phyloP scores from a whole-genome alignment of 2,113 vertebrate genomes.

The Callocephalon fimbriatum region DNA sequence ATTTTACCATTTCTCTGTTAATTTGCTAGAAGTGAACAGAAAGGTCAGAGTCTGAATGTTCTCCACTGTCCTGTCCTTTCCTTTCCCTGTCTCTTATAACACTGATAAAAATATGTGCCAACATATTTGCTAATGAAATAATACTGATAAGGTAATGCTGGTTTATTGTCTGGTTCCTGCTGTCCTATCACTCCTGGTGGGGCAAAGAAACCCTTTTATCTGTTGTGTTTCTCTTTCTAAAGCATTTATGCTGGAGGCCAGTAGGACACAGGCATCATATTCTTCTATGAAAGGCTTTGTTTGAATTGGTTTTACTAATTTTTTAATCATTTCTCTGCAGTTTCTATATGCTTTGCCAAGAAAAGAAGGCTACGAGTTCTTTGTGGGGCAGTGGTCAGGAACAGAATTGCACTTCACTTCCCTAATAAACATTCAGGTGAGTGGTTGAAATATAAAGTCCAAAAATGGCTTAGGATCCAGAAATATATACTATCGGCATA shows the following conservation, averaged over 20 bases:
- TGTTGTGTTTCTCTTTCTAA: background rate
- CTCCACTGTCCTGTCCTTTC: background rate
- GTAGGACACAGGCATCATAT: background rate
- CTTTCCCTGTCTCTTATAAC: background rate
- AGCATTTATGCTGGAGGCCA: background rate
- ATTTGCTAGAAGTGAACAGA: background rate
- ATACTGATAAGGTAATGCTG: background rate
- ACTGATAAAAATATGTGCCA: background rate
- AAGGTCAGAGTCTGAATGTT: background rate
- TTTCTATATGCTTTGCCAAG: slow-evolving; percentile 93
- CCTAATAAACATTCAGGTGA: slow-evolving; percentile 94
- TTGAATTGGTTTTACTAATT: background rate
- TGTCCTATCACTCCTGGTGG: background rate
- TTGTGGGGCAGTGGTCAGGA: slow-evolving; percentile 92
- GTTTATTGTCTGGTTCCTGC: background rate
- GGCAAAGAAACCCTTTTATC: background rate
- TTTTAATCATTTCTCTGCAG: slow-evolving; percentile 64
- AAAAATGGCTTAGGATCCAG: background rate
- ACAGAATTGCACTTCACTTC: slow-evolving; percentile 93
- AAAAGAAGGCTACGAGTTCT: slow-evolving; percentile 95
- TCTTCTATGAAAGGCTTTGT: background rate
- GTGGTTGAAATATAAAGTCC: background rate
- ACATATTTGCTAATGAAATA: background rate
- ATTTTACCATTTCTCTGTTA: background rate
- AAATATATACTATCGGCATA: background rate